Evolutionary conservation across 2,797 vertebrate genomes (phyloP), one percentile per base, ranked within the genome.

Genomic region (Apogon talboti): DNA sequence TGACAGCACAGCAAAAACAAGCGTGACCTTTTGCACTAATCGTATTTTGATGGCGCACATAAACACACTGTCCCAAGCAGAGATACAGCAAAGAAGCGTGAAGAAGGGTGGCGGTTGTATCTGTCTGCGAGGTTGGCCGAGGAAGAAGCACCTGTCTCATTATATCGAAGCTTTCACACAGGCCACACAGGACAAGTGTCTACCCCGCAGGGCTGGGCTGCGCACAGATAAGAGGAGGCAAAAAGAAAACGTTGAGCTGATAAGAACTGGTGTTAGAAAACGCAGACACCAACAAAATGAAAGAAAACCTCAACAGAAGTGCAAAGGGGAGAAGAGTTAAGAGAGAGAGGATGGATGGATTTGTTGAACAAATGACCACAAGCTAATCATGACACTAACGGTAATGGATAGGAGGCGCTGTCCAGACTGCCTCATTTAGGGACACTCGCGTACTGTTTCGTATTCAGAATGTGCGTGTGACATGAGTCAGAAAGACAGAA

Each of bases 301-400:
- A 77, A 58, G 61, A 70, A 38, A 49, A 62, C 52, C 66, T 56
- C 1, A 13, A 60, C 60, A 57, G 66, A 78, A 66, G 52, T 55
- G 16, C n/a, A 59, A 14, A 21, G 64, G 40, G 13, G 62, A 66
- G 43, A 48, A 59, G 58, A 16, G 48, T 58, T 49, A 44, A 1
- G 1, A 6, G 40, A 63, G 46, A 47, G 48, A 48, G 64, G 41
- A 74, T 59, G 74, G 57, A 81, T 71, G 74, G 79, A 81, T 77
- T 71, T 79, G 67, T 66, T 46, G 71, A 53, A 69, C 64, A 74
- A 85, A 88, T 78, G 79, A 77, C 76, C 66, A 66, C 47, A 11
- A 75, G 83, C 84, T 90, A 88, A 89, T 89, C 65, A 65, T 78
- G 81, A 81, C 7, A 21, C 72, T 83, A 87, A 86, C 68, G 52